These are phyloP conservation scores for Dipodomys merriami DNA, from an alignment of 2,113 vertebrate genomes.

Conservation along the genomic window DNA sequence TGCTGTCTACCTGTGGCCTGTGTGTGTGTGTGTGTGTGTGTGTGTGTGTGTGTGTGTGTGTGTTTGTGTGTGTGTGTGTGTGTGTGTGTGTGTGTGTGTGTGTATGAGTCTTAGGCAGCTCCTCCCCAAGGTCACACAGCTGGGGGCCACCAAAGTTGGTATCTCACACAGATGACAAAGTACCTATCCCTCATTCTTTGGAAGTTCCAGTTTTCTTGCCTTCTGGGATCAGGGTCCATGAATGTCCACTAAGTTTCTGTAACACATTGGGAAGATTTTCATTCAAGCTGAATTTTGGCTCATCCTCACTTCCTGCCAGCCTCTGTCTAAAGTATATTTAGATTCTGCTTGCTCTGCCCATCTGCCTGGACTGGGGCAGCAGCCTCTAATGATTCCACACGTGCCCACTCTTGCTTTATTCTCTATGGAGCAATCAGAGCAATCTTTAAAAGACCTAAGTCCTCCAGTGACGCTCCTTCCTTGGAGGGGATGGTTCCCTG, in stretches of 20 bases:
- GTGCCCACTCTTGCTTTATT: background rate
- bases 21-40: background rate
- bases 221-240: background rate
- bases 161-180: background rate
- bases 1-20: background rate
- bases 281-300: background rate
- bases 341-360: background rate
- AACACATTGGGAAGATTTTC: background rate
- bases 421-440: background rate
- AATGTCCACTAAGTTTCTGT: background rate
- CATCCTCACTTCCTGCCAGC: background rate
- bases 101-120: background rate
- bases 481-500: background rate
- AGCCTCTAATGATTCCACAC: background rate
- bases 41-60: background rate
- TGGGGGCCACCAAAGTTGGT: background rate
- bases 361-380: background rate
- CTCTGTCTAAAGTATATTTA: background rate
- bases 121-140: background rate
- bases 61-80: background rate
- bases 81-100: background rate
- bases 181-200: background rate
- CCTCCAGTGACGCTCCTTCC: accelerated
- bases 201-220: background rate
- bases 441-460: background rate